Evolutionary conservation across 2,113 vertebrate genomes (phyloP), one percentile per base, ranked within the genome.

Genomic region (Pipa parva): DNA sequence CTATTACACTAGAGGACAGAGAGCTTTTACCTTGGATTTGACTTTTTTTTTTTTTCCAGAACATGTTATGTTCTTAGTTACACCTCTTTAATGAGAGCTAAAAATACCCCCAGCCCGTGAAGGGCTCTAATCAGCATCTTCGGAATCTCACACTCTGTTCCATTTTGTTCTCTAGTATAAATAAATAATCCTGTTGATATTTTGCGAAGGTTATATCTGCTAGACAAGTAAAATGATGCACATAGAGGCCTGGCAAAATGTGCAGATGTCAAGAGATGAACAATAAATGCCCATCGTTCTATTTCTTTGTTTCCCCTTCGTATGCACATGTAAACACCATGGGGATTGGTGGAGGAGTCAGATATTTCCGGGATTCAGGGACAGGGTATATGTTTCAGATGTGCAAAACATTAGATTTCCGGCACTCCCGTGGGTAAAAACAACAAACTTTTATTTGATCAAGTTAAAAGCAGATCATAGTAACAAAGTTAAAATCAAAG

Each of bases 181-280:
- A 48, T 65, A 71, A 66, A 61, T 63, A 59, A 59, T 77, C 33
- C 18, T 0, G 1, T 73, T 72, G 73, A 67, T 79, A 63, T 60
- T 67, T 66, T 73, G 73, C 66, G 77, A 79, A 76, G 76, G 73
- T 79, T 77, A 75, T 1, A 0, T 67, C 61, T 48, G 75, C 74
- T 72, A 79, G 76, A 71, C 79, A 76, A 72, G 76, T 62, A 63
- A 71, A 73, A 72, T 74, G 29, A 51, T 45, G 25, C 48, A 45
- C 75, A 3, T 1, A 18, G 37, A 8, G 37, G 24, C 25, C 36
- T n/a, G n/a, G 63, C 63, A 73, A 49, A 76, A 75, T 72, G 64
- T 57, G 56, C 68, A 63, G 29, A 73, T 77, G 66, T 25, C 2
- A 71, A 73, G 76, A 69, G 45, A 77, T 77, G 78, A 80, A 49